A percentile compares a stretch with the other conserved stretches of the same genome.
Evolutionary conservation across 2,113 vertebrate genomes (phyloP).

Genomic region (Corythoichthys intestinalis): DNA sequence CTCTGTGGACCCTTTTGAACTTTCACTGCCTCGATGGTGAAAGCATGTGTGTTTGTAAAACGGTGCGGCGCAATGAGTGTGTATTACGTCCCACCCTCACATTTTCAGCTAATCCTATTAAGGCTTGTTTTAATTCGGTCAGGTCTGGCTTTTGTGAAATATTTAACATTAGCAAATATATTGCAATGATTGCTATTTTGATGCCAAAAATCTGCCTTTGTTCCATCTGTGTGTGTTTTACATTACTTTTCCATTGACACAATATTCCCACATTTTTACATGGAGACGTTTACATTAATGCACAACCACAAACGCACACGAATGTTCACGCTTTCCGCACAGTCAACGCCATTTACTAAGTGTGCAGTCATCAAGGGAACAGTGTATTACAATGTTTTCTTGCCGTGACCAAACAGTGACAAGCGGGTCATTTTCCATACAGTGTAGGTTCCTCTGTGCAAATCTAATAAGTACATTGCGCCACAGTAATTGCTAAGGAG

Average conservation of each 20-base stretch:
- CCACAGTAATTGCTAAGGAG: slow-evolving; percentile 60
- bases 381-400: slow-evolving; percentile 13
- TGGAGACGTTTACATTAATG: not conserved
- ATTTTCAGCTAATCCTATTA: slow-evolving; percentile 2
- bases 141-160: slow-evolving; percentile 15
- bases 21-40: slow-evolving; percentile 25
- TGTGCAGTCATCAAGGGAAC: slow-evolving; percentile 13
- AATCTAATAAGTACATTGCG: slow-evolving; percentile 48
- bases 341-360: slow-evolving; percentile 17
- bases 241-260: slow-evolving; percentile 19
- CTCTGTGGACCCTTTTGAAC: slow-evolving; percentile 45
- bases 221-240: not conserved
- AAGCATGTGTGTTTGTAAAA: slow-evolving; percentile 5
- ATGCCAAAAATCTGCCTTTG: not conserved
- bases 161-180: not conserved
- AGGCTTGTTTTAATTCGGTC: slow-evolving; percentile 11
- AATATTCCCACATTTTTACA: slow-evolving; percentile 13
- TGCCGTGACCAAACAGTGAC: slow-evolving; percentile 6
- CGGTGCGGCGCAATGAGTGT: slow-evolving; percentile 23
- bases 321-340: slow-evolving; percentile 33
- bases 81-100: slow-evolving; percentile 3
- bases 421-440: slow-evolving; percentile 40
- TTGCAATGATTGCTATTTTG: not conserved
- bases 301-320: slow-evolving; percentile 7
- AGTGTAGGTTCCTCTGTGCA: slow-evolving; percentile 28